Evolutionary conservation across 2,888 invertebrate species (phyloP).

Genomic region (Clistopyga incitator): DNA sequence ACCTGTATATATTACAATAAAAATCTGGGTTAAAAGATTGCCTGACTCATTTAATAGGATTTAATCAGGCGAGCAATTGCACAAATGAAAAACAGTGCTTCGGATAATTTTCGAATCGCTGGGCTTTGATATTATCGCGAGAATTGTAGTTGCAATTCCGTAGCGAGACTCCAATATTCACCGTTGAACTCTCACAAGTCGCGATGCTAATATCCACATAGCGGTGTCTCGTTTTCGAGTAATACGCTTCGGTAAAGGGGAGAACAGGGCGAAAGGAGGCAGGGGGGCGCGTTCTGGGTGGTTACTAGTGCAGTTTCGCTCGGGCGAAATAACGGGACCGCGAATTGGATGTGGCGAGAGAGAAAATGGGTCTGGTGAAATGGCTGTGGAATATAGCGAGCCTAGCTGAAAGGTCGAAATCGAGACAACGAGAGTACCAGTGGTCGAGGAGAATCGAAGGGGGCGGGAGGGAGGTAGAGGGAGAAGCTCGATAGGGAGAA

Average conservation of each 20-base stretch:
- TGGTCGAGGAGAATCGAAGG: constrained; percentile 42
- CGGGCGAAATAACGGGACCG: constrained; percentile 67
- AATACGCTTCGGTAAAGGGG: neutral
- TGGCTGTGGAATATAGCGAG: constrained; percentile 52
- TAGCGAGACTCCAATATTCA: constrained; percentile 50
- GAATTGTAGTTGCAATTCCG: neutral
- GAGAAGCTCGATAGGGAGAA: constrained; percentile 62
- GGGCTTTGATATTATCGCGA: neutral
- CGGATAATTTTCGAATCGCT: neutral
- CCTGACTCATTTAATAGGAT: neutral
- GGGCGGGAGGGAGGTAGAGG: constrained; percentile 56
- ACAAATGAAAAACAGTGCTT: neutral
- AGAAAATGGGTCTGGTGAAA: constrained; percentile 68
- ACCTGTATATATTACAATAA: neutral
- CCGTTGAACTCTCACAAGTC: constrained; percentile 48
- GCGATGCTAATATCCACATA: constrained; percentile 54
- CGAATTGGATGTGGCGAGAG: constrained; percentile 69
- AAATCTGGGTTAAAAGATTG: neutral
- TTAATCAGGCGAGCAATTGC: neutral
- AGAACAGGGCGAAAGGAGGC: neutral
- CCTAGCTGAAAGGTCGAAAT: constrained; percentile 29
- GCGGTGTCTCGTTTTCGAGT: constrained; percentile 48
- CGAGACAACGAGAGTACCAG: constrained; percentile 14
- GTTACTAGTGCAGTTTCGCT: constrained; percentile 42
- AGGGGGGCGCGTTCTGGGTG: neutral